Conservation (phyloP, 2,888 invertebrate genomes). For the Chouioia cunea region DNA sequence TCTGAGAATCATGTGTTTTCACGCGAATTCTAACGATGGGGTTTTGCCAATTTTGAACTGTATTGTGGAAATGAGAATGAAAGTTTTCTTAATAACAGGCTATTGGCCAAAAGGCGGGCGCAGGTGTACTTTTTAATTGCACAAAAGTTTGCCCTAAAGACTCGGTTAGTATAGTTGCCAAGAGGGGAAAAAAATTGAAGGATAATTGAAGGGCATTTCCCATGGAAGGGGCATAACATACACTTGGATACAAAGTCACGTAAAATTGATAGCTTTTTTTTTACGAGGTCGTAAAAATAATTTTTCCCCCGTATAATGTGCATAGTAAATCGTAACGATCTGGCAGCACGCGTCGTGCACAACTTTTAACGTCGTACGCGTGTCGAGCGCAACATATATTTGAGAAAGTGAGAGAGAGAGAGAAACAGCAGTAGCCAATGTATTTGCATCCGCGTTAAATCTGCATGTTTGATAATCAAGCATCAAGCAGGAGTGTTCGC, state of each 20-base stretch:
- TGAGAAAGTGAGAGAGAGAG: background rate
- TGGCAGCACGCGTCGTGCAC: background rate
- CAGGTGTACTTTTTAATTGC: too few relatives aligned
- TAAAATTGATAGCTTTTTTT: constrained; percentile 17
- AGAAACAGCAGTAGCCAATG: background rate
- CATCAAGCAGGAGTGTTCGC: too few relatives aligned
- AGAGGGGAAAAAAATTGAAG: background rate
- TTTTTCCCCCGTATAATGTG: constrained; percentile 13
- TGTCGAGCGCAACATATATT: background rate
- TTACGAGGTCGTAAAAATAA: constrained; percentile 23
- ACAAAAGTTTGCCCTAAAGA: too few relatives aligned
- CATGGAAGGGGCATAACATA: background rate
- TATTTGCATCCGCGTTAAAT: background rate
- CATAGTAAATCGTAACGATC: constrained; percentile 20
- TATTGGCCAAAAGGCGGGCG: too few relatives aligned
- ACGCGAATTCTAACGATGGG: too few relatives aligned
- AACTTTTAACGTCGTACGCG: background rate
- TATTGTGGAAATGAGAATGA: too few relatives aligned
- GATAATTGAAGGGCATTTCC: background rate
- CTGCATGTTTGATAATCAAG: too few relatives aligned
- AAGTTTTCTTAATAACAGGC: too few relatives aligned
- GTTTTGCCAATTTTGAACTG: too few relatives aligned
- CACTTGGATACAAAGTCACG: background rate
- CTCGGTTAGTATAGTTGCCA: too few relatives aligned
- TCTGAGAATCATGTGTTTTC: too few relatives aligned